phyloP scores from a whole-genome alignment of 2,797 vertebrate species.

The Coreius guichenoti region DNA sequence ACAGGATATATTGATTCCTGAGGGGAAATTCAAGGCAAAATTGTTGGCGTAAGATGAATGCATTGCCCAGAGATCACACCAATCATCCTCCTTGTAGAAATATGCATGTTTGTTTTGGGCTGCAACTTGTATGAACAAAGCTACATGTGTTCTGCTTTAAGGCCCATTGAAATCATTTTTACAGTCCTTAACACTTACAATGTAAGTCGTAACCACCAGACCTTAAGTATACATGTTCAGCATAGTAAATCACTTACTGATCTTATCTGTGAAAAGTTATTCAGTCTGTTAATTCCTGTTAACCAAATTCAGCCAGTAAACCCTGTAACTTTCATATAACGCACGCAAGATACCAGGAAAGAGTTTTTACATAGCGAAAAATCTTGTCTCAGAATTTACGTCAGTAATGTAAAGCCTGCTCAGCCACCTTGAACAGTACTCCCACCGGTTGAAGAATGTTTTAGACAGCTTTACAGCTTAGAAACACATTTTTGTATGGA shows the following conservation, averaged over 20 bases:
- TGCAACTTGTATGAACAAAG: neutral
- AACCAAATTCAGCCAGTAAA: neutral
- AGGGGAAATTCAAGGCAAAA: neutral
- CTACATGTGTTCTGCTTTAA: neutral
- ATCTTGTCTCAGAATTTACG: neutral
- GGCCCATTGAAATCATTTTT: neutral
- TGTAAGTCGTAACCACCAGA: neutral
- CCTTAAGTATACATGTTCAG: neutral
- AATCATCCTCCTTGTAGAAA: neutral
- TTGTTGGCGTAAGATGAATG: neutral
- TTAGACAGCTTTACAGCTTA: neutral
- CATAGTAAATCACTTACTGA: neutral
- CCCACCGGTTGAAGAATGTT: neutral
- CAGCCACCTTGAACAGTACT: neutral
- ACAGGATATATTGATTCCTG: neutral
- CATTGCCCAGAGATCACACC: neutral
- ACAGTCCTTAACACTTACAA: neutral
- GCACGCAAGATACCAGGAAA: neutral
- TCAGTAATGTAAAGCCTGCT: neutral
- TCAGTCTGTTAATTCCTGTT: slow-evolving; percentile 1
- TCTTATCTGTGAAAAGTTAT: neutral
- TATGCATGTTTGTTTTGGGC: neutral
- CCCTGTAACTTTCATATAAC: neutral
- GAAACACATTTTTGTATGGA: neutral
- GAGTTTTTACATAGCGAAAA: neutral